phyloP scores from a whole-genome alignment of 2,797 vertebrate genomes.

The Mormyrops attenuatus region DNA sequence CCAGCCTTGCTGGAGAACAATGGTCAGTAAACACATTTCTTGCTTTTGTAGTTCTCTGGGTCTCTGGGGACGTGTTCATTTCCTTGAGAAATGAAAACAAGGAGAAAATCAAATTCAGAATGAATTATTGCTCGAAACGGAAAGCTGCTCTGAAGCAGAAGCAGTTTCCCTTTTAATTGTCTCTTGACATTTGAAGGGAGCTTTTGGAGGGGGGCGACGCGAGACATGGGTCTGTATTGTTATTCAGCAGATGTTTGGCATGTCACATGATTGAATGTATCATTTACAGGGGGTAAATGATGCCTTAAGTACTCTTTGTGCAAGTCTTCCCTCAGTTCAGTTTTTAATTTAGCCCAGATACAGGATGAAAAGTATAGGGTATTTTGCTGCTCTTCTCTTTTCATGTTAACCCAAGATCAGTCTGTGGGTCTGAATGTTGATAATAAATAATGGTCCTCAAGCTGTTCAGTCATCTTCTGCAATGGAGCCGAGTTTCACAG shows the following conservation, averaged over 20 bases:
- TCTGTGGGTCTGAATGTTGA: background rate
- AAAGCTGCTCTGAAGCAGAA: background rate
- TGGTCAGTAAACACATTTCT: background rate
- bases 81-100: background rate
- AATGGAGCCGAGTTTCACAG: background rate
- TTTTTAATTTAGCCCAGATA: background rate
- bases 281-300: background rate
- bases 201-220: background rate
- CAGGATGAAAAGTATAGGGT: background rate
- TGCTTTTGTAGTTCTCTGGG: background rate
- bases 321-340: background rate
- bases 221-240: background rate
- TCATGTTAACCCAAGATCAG: background rate
- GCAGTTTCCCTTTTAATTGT: conserved; percentile 18
- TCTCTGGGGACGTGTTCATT: background rate
- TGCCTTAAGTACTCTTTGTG: background rate
- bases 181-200: background rate
- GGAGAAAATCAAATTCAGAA: background rate
- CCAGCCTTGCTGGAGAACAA: background rate
- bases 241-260: background rate
- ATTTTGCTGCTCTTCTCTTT: background rate
- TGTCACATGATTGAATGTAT: background rate
- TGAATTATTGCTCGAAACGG: conserved; percentile 7
- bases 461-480: background rate
- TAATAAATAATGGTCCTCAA: background rate